phyloP scores from a whole-genome alignment of 2,888 invertebrate genomes.

The Ormyrus labotus region DNA sequence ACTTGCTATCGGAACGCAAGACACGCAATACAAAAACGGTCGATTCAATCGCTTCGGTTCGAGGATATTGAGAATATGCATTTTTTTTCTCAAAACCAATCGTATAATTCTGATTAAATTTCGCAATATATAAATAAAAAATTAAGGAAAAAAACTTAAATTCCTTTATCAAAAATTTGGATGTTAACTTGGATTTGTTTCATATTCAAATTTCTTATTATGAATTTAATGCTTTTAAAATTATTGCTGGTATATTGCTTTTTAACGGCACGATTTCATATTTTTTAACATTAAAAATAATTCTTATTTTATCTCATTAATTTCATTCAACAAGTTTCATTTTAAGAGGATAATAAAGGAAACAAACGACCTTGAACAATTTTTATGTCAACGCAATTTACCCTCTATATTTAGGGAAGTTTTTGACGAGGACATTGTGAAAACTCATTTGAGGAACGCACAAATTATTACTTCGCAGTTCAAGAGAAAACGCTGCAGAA shows the following conservation, averaged over 20 bases:
- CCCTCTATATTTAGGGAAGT: not conserved
- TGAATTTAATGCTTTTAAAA: not conserved
- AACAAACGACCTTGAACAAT: conserved; percentile 20
- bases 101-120: too few relatives aligned
- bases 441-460: conserved; percentile 12
- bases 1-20: not conserved
- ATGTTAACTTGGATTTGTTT: too few relatives aligned
- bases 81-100: too few relatives aligned
- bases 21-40: conserved; percentile 1
- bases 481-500: not conserved
- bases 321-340: conserved; percentile 48
- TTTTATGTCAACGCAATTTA: conserved; percentile 10
- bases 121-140: too few relatives aligned
- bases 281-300: not conserved
- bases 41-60: not conserved
- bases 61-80: not conserved
- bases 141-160: too few relatives aligned
- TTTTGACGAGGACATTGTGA: conserved; percentile 16
- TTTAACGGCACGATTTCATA: conserved; percentile 10
- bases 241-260: not conserved
- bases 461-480: conserved; percentile 19
- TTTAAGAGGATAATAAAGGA: conserved; percentile 39
- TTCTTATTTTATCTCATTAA: conserved; percentile 34
- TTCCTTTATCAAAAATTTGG: too few relatives aligned
- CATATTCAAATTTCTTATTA: not conserved